Evolutionary conservation across 2,797 vertebrate species (phyloP).

Genomic region (Neomorphus geoffroyi): DNA sequence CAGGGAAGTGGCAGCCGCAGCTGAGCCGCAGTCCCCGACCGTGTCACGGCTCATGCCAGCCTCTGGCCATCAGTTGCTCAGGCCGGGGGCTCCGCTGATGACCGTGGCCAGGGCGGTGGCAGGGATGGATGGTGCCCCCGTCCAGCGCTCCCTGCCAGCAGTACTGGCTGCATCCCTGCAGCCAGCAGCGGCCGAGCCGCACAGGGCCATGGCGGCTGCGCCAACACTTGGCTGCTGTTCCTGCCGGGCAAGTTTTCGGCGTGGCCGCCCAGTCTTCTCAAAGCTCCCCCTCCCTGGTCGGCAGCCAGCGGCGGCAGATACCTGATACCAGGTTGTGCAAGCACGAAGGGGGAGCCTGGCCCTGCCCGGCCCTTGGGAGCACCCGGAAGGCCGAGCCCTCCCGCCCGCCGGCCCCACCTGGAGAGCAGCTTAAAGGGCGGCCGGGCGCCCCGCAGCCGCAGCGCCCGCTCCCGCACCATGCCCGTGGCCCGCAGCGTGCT

Average conservation of each 20-base stretch:
- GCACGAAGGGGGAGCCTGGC: constrained; percentile 67
- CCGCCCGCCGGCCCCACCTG: constrained; percentile 49
- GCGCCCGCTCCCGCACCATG: constrained; percentile 52
- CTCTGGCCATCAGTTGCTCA: not conserved
- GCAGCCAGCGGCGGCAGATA: constrained; percentile 63
- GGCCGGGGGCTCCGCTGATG: not conserved
- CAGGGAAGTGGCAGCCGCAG: not conserved
- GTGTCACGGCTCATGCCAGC: rapidly evolving
- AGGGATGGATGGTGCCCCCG: rapidly evolving
- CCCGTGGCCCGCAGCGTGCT: constrained; percentile 47
- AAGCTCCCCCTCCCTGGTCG: constrained; percentile 67
- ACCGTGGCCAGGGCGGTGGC: rapidly evolving
- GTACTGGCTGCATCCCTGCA: rapidly evolving
- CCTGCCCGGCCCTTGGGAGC: constrained; percentile 62
- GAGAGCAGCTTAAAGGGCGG: constrained; percentile 50
- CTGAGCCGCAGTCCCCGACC: rapidly evolving
- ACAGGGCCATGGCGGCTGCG: rapidly evolving
- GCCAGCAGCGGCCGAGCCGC: rapidly evolving
- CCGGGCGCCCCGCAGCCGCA: constrained; percentile 15
- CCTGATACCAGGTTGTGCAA: constrained; percentile 69
- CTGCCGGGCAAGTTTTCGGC: constrained; percentile 42
- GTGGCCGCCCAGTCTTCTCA: not conserved
- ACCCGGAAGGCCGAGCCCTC: constrained; percentile 63
- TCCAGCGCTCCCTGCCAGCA: rapidly evolving
- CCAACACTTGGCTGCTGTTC: not conserved